A percentile compares a stretch with the other conserved stretches of the same genome.
These are phyloP conservation scores for Phyllostomus discolor DNA, from an alignment of 2,113 vertebrate genomes.

Conservation along the genomic window DNA sequence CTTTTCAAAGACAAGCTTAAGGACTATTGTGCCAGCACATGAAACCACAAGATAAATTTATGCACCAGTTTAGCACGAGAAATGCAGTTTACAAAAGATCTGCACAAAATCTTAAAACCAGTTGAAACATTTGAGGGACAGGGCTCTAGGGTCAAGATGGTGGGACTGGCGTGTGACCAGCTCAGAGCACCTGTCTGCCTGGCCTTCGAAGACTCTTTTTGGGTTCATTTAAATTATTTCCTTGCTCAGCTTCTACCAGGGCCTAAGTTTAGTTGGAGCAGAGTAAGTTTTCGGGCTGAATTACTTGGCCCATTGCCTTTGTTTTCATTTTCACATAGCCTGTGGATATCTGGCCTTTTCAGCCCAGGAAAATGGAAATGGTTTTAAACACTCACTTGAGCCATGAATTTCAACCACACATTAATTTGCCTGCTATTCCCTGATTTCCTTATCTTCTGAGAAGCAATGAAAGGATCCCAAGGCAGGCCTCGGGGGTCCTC, in stretches of 20 bases:
- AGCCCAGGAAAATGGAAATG: conserved; percentile 64
- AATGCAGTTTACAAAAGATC: conserved; percentile 31
- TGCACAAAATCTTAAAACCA: background rate
- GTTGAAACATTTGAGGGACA: background rate
- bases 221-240: background rate
- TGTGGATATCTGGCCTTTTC: conserved; percentile 65
- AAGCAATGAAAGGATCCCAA: background rate
- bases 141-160: background rate
- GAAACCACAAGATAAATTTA: conserved; percentile 26
- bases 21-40: background rate
- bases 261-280: background rate
- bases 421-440: conserved; percentile 34
- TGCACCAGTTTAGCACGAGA: background rate
- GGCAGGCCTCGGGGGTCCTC: background rate
- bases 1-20: conserved; percentile 37
- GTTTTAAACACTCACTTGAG: conserved; percentile 54
- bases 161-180: background rate
- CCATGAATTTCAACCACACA: conserved; percentile 29
- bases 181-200: background rate
- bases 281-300: conserved; percentile 53
- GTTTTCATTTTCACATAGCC: conserved; percentile 58
- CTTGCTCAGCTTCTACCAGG: background rate
- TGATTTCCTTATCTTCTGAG: conserved; percentile 39
- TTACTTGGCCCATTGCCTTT: conserved; percentile 57
- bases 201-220: background rate